A percentile compares a stretch with the other conserved stretches of the same genome.
phyloP scores from a whole-genome alignment of 1,140 invertebrate genomes.

The Drosophila lini region DNA sequence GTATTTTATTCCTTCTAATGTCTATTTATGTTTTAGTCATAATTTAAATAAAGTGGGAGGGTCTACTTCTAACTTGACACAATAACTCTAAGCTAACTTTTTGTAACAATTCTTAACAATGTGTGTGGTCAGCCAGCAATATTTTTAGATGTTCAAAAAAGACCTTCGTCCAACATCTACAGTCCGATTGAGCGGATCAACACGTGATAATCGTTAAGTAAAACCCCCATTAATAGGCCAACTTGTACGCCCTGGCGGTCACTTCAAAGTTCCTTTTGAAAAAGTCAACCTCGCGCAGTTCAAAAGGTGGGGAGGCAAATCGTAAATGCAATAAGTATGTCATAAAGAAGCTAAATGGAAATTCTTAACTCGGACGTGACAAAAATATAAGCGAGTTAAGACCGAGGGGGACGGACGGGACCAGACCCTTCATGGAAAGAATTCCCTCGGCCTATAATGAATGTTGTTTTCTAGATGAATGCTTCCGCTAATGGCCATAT shows the following conservation, averaged over 20 bases:
- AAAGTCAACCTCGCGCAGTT: slow-evolving; percentile 40
- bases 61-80: slow-evolving; percentile 9
- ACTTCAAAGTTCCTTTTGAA: slow-evolving; percentile 61
- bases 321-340: slow-evolving; percentile 68
- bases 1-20: not conserved
- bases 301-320: slow-evolving; percentile 48
- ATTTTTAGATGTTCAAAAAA: not conserved
- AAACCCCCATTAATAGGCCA: slow-evolving; percentile 51
- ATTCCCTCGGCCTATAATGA: slow-evolving; percentile 27
- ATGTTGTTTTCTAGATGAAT: slow-evolving; percentile 53
- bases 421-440: slow-evolving; percentile 9
- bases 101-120: not conserved
- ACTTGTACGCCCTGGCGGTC: slow-evolving; percentile 24
- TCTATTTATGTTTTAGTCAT: not conserved
- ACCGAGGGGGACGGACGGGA: not conserved
- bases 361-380: slow-evolving; percentile 63
- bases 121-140: slow-evolving; percentile 24
- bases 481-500: slow-evolving; percentile 50
- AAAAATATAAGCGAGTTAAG: slow-evolving; percentile 50
- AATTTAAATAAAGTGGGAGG: not conserved
- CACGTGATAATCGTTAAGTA: slow-evolving; percentile 54
- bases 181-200: slow-evolving; percentile 16
- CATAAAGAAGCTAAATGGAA: slow-evolving; percentile 63
- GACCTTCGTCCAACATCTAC: slow-evolving; percentile 13
- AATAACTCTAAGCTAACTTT: not conserved